Conservation (phyloP, 2,797 vertebrate genomes). For the Sternarchorhynchus goeldii region DNA sequence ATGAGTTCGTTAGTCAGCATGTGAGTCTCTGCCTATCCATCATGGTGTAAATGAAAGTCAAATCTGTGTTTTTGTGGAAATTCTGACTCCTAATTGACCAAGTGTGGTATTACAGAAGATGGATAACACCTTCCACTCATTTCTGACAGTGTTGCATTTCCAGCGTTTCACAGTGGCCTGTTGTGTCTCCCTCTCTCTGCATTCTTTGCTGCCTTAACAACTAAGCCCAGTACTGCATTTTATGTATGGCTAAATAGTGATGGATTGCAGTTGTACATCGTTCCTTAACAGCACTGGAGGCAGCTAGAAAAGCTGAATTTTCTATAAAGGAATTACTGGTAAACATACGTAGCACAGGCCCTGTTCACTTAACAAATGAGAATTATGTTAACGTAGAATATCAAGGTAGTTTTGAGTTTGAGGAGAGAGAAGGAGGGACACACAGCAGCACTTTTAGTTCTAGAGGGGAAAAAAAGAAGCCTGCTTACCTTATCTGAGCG, state of each 20-base stretch:
- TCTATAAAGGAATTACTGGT: constrained; percentile 2
- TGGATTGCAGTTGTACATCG: constrained; percentile 2
- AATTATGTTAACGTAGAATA: not conserved
- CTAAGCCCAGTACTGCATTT: not conserved
- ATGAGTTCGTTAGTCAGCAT: no score
- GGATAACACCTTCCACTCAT: no score
- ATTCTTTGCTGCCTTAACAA: not conserved
- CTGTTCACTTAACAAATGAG: constrained; percentile 3
- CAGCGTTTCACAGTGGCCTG: not conserved
- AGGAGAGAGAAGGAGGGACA: not conserved
- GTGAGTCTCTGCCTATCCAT: no score
- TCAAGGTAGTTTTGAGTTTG: not conserved
- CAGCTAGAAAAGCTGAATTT: constrained; percentile 2
- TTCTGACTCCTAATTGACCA: no score
- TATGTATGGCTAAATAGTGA: constrained; percentile 8
- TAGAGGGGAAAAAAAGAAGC: not conserved
- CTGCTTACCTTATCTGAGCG: not conserved
- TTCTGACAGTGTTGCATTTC: not conserved
- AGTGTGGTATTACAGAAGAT: no score
- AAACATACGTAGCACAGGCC: not conserved
- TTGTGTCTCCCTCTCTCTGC: no score
- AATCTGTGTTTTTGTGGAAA: no score
- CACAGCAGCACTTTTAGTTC: not conserved
- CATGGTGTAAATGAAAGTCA: no score
- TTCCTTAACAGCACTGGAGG: constrained; percentile 22